Percentiles rank a stretch among this genome's conserved stretches.
Evolutionary conservation across 2,797 vertebrate species (phyloP).

Genomic region (Fistularia commersonii): DNA sequence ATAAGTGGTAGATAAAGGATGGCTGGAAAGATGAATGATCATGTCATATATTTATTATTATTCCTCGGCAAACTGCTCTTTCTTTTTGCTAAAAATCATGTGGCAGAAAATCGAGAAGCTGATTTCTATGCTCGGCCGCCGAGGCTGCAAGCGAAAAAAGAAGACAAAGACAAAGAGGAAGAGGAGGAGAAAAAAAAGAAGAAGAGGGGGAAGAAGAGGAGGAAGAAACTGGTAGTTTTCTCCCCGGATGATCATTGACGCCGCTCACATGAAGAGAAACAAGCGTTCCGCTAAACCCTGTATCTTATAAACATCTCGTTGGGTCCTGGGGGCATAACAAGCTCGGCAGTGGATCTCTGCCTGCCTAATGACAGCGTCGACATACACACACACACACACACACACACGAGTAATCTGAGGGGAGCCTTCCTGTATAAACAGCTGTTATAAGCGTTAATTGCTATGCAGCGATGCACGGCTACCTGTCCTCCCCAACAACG

Average conservation of each 20-base stretch:
- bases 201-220: neutral
- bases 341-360: slow-evolving; percentile 6
- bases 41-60: too few species aligned
- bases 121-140: too few species aligned
- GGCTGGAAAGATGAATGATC: too few species aligned
- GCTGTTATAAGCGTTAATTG: slow-evolving; percentile 33
- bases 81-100: too few species aligned
- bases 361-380: slow-evolving; percentile 26
- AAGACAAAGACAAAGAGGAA: neutral
- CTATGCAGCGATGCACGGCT: slow-evolving; percentile 7
- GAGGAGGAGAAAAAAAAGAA: neutral
- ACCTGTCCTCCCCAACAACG: slow-evolving; percentile 6
- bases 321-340: slow-evolving; percentile 45
- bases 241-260: neutral
- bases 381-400: slow-evolving; percentile 1
- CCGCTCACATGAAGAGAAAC: neutral
- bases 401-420: slow-evolving; percentile 10
- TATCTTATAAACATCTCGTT: slow-evolving; percentile 34
- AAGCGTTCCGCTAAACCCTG: slow-evolving; percentile 2
- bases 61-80: too few species aligned
- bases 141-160: neutral
- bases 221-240: neutral
- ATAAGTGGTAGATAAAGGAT: too few species aligned
- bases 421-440: slow-evolving; percentile 32
- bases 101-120: too few species aligned